Conservation (phyloP, 1,140 invertebrate genomes). For the Musca vetustissima region DNA sequence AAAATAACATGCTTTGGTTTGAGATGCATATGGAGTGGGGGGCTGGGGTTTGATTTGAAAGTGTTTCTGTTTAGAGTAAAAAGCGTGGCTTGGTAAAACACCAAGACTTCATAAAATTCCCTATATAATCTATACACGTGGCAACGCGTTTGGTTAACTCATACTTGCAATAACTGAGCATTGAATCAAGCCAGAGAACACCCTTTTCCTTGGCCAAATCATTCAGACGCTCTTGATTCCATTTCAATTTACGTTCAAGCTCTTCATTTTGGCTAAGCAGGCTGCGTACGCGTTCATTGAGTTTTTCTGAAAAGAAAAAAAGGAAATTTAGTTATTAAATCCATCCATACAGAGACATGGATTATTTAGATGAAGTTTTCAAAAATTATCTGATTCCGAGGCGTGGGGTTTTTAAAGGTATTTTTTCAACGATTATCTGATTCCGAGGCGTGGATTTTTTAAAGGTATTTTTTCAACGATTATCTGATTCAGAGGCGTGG, state of each 20-base stretch:
- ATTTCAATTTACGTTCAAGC: slow-evolving; percentile 39
- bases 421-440: no score
- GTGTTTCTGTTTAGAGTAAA: neutral
- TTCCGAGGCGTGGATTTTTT: no score
- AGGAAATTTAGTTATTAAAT: slow-evolving; percentile 4
- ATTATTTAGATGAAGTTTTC: no score
- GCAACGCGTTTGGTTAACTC: slow-evolving; percentile 40
- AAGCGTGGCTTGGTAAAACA: slow-evolving; percentile 13
- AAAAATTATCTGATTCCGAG: no score
- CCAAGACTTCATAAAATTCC: neutral
- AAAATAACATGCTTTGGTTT: neutral
- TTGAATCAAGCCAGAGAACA: slow-evolving; percentile 52
- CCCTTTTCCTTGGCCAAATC: slow-evolving; percentile 47
- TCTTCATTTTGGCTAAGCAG: slow-evolving; percentile 41
- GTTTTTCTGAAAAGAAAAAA: slow-evolving; percentile 37
- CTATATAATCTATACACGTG: slow-evolving; percentile 27
- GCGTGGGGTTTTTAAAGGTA: no score
- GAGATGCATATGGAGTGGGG: neutral
- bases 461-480: no score
- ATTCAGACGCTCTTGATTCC: slow-evolving; percentile 41
- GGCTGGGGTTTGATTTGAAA: no score
- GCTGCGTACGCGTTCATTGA: slow-evolving; percentile 47
- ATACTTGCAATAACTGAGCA: slow-evolving; percentile 55
- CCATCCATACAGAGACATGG: neutral
- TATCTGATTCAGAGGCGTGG: no score